These are phyloP conservation scores for Protonemura montana DNA, from an alignment of 2,888 invertebrate genomes.

Conservation along the genomic window DNA sequence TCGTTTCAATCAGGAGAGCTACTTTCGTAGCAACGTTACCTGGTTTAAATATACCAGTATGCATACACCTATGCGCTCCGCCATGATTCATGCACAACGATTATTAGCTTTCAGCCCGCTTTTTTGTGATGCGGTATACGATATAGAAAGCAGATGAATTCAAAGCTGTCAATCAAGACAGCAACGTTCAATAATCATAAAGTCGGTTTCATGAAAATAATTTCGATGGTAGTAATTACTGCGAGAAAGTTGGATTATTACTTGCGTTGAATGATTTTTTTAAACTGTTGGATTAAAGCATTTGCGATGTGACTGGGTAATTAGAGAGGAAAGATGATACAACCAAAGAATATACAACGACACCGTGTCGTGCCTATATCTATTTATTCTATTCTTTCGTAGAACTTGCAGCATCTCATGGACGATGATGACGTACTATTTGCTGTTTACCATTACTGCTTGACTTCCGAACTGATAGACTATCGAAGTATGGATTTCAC, in stretches of 20 bases:
- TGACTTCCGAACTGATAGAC: neutral
- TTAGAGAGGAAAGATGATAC: neutral
- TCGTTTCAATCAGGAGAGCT: neutral
- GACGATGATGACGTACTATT: neutral
- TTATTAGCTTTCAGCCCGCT: neutral
- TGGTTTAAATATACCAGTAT: neutral
- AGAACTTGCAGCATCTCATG: neutral
- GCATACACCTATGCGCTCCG: neutral
- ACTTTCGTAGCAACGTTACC: neutral
- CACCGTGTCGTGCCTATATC: neutral
- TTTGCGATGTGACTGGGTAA: neutral
- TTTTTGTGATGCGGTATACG: neutral
- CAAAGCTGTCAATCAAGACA: neutral
- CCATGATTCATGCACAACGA: neutral
- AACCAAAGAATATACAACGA: neutral
- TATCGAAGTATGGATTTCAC: neutral
- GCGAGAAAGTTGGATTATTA: neutral
- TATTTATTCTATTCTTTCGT: neutral
- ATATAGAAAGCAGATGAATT: neutral
- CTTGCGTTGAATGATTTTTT: neutral
- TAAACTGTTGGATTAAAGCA: neutral
- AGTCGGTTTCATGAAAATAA: neutral
- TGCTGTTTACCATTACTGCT: neutral
- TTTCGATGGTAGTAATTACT: neutral
- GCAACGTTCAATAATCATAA: neutral